Evolutionary conservation across 1,140 invertebrate species (phyloP).

Genomic region (Thaumatotibia leucotreta): DNA sequence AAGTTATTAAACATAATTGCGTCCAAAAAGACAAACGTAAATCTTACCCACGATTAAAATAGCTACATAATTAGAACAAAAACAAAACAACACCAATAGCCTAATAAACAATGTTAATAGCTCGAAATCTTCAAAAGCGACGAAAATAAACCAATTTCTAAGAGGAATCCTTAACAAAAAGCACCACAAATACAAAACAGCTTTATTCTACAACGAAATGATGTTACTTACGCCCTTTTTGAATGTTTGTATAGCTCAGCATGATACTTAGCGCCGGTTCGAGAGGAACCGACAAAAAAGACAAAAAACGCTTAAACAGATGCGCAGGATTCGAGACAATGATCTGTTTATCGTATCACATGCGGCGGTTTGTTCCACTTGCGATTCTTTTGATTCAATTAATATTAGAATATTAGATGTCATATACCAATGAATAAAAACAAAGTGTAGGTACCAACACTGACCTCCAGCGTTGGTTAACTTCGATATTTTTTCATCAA

Average conservation of each 20-base stretch:
- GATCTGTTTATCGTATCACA: slow-evolving; percentile 52
- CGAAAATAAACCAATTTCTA: slow-evolving; percentile 13
- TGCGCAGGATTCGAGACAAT: slow-evolving; percentile 21
- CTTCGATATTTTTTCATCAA: no score
- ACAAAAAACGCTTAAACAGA: neutral
- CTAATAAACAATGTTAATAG: neutral
- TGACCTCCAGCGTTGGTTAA: no score
- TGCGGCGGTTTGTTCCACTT: slow-evolving; percentile 27
- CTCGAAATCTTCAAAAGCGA: slow-evolving; percentile 7
- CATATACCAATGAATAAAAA: no score
- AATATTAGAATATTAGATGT: no score
- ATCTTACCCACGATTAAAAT: neutral
- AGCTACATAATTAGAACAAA: neutral
- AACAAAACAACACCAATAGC: neutral
- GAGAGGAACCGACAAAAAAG: neutral
- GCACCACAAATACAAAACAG: neutral
- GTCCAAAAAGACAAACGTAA: neutral
- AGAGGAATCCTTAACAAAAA: slow-evolving; percentile 7
- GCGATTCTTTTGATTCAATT: no score
- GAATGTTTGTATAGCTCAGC: neutral
- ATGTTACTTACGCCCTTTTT: neutral
- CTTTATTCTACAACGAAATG: neutral
- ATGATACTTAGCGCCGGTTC: neutral
- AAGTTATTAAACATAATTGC: no score
- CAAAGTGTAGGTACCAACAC: no score